Percentiles rank a stretch among this genome's conserved stretches.
Conservation (phyloP, 2,797 vertebrate species). For the Taeniopygia guttata region DNA sequence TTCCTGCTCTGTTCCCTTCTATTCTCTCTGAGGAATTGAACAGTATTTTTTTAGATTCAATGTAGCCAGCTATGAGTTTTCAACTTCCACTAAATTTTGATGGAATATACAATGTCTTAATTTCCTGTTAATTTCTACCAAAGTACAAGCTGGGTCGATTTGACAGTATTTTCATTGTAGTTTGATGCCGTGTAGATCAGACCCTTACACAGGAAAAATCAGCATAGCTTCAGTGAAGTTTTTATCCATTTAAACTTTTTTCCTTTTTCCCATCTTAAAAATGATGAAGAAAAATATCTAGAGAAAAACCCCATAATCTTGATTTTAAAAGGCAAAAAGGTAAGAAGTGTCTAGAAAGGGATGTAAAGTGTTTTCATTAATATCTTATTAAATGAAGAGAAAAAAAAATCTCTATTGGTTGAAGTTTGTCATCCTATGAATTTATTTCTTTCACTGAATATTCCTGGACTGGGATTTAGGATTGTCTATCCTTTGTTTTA, state of each 20-base stretch:
- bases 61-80: not conserved
- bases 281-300: not conserved
- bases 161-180: not conserved
- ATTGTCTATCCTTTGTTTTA: not conserved
- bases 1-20: not conserved
- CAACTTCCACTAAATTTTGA: not conserved
- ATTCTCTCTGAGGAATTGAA: not conserved
- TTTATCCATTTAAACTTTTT: not conserved
- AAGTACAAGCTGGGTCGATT: not conserved
- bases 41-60: not conserved
- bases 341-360: not conserved
- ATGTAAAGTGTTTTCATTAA: not conserved
- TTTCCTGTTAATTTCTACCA: not conserved
- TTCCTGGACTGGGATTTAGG: not conserved
- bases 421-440: not conserved
- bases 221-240: not conserved
- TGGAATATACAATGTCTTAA: not conserved
- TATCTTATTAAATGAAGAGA: not conserved
- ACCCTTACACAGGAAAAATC: not conserved
- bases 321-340: not conserved
- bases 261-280: not conserved
- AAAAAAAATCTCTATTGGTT: not conserved
- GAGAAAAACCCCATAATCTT: not conserved
- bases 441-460: not conserved
- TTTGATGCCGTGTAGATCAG: not conserved